Conservation (phyloP, 2,797 vertebrate genomes). For the Galago senegalensis region DNA sequence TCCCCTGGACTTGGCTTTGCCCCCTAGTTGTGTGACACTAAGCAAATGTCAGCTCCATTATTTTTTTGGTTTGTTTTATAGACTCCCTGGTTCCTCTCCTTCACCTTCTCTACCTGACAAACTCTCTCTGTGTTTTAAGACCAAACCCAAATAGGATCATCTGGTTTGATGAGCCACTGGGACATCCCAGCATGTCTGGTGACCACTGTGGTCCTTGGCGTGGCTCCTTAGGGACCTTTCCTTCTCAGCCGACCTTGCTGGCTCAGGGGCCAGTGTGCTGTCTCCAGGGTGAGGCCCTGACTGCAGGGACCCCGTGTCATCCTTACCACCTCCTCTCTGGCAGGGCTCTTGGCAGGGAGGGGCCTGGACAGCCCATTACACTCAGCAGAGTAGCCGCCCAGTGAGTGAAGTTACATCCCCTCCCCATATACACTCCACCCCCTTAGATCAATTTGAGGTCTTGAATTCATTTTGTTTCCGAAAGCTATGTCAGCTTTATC, state of each 20-base stretch:
- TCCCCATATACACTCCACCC: too few species aligned
- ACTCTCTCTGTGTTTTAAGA: not conserved
- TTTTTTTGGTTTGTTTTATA: not conserved
- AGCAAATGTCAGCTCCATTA: not conserved
- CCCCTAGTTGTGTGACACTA: not conserved
- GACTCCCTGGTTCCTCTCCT: not conserved
- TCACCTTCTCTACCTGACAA: not conserved
- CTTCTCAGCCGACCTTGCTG: not conserved
- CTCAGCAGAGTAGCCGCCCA: not conserved
- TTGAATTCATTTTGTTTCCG: too few species aligned
- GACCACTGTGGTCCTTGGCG: not conserved
- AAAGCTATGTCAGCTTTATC: too few species aligned
- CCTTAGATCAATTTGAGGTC: not conserved
- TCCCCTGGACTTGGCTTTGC: not conserved
- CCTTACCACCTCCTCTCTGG: not conserved
- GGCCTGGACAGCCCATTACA: not conserved
- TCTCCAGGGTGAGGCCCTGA: not conserved
- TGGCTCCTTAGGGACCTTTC: not conserved
- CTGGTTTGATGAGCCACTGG: not conserved
- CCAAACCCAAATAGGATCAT: not conserved
- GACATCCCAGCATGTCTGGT: not conserved
- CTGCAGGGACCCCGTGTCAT: not conserved
- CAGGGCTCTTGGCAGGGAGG: not conserved
- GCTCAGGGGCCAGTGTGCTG: not conserved
- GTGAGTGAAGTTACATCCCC: not conserved